phyloP scores from a whole-genome alignment of 2,797 vertebrate genomes.

The Thalassophryne amazonica region DNA sequence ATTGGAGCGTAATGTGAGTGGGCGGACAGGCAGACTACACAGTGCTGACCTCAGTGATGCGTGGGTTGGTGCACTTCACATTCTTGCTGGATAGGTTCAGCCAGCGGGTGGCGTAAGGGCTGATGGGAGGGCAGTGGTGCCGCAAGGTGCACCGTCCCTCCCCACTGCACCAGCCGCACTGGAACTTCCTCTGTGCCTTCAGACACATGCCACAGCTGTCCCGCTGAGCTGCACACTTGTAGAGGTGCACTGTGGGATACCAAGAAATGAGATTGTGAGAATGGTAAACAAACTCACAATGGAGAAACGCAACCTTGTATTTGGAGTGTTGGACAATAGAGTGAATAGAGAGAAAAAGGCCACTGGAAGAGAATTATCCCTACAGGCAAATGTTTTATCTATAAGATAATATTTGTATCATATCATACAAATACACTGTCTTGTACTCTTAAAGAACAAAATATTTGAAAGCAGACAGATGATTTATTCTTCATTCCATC shows the following conservation, averaged over 20 bases:
- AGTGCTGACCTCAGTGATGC: conserved; percentile 91
- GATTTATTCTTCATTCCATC: neutral
- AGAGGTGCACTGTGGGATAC: conserved; percentile 86
- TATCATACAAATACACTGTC: neutral
- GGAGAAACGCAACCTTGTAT: neutral
- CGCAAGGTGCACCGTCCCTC: conserved; percentile 87
- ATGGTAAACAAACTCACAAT: neutral
- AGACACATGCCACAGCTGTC: conserved; percentile 98
- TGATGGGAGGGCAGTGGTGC: conserved; percentile 84
- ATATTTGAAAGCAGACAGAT: neutral
- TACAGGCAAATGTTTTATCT: neutral
- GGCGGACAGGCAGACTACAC: conserved; percentile 2
- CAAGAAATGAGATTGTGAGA: neutral
- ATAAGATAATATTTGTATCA: conserved; percentile 1
- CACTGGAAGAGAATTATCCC: conserved; percentile 7
- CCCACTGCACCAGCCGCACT: conserved; percentile 93
- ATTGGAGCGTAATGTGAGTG: conserved; percentile 2
- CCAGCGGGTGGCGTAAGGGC: conserved; percentile 86
- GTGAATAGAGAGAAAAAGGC: neutral
- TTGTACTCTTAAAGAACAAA: neutral
- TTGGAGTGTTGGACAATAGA: neutral
- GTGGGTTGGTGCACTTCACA: conserved; percentile 96
- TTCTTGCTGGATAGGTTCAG: conserved; percentile 90
- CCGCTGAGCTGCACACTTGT: conserved; percentile 94
- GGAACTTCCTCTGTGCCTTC: conserved; percentile 93